Percentiles rank a stretch among this genome's conserved stretches.
phyloP scores from a whole-genome alignment of 2,888 invertebrate species.

The Argyra leucocephala region DNA sequence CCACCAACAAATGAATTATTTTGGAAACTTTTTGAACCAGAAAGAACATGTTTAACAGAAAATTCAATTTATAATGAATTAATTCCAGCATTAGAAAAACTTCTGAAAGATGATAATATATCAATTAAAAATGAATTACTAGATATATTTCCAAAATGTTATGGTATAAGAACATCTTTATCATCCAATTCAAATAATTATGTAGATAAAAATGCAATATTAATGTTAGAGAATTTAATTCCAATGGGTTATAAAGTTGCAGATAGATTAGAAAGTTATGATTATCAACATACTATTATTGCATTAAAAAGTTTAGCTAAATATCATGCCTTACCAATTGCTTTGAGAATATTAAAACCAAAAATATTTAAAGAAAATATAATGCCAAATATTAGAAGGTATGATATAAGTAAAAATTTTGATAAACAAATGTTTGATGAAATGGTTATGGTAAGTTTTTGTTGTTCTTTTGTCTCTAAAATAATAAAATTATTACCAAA shows the following conservation, averaged over 20 bases:
- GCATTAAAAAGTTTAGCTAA: slow-evolving; percentile 47
- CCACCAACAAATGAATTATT: slow-evolving; percentile 49
- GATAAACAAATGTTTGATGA: slow-evolving; percentile 12
- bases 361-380: slow-evolving; percentile 42
- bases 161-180: slow-evolving; percentile 47
- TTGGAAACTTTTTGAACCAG: slow-evolving; percentile 47
- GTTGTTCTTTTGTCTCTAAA: not conserved
- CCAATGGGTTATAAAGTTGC: slow-evolving; percentile 45
- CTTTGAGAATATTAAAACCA: slow-evolving; percentile 45
- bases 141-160: slow-evolving; percentile 47
- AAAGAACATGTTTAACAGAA: slow-evolving; percentile 51
- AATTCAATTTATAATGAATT: slow-evolving; percentile 47
- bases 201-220: slow-evolving; percentile 50
- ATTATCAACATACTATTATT: slow-evolving; percentile 44
- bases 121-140: slow-evolving; percentile 36
- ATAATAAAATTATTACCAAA: not conserved
- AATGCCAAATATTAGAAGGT: slow-evolving; percentile 37
- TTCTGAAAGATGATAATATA: slow-evolving; percentile 44
- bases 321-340: slow-evolving; percentile 52
- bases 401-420: slow-evolving; percentile 27
- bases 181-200: slow-evolving; percentile 29
- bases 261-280: slow-evolving; percentile 46
- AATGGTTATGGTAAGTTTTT: slow-evolving; percentile 16
- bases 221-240: slow-evolving; percentile 52
- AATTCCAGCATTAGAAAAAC: slow-evolving; percentile 43